phyloP scores from a whole-genome alignment of 2,113 vertebrate species.

The Oxyruncus cristatus region DNA sequence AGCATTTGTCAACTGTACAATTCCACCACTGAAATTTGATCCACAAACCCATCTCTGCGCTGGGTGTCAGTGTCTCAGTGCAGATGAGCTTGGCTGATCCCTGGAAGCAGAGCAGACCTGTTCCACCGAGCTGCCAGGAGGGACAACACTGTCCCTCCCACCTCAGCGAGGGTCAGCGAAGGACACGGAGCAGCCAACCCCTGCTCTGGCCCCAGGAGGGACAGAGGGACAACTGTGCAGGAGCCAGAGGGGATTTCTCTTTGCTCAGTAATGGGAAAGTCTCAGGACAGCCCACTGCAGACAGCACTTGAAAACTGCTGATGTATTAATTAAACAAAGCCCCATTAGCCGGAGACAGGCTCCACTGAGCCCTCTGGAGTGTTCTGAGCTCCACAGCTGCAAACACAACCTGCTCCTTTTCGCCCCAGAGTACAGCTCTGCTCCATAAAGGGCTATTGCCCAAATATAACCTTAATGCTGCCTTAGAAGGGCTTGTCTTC shows the following conservation, averaged over 20 bases:
- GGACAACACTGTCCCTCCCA: accelerated
- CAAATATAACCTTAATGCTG: background rate
- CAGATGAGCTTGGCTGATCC: background rate
- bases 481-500: background rate
- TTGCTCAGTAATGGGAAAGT: background rate
- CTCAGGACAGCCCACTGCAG: background rate
- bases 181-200: background rate
- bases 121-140: background rate
- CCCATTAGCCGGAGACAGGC: background rate
- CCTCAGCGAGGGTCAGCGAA: background rate
- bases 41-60: background rate
- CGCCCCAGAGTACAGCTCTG: background rate
- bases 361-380: background rate
- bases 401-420: background rate
- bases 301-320: background rate
- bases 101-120: background rate
- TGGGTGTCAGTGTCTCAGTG: background rate
- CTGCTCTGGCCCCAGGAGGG: background rate
- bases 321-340: background rate
- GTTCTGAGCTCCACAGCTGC: background rate
- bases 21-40: background rate
- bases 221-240: background rate
- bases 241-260: background rate
- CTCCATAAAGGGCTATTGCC: background rate
- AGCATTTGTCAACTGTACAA: background rate